Conservation (phyloP, 2,888 invertebrate genomes). For the Tipula helvola region DNA sequence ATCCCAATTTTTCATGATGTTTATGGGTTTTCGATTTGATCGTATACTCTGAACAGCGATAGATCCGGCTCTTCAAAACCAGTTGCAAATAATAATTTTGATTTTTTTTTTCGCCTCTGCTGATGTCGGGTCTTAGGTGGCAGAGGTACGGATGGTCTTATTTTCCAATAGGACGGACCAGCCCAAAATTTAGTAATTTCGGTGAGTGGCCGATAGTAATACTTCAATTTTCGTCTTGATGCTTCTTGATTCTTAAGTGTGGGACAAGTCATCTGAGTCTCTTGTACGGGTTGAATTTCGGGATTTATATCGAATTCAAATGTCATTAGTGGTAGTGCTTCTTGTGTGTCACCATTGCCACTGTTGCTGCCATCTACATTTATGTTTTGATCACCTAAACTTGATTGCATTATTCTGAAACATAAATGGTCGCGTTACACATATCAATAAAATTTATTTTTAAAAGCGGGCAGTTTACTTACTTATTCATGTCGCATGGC, state of each 20-base stretch:
- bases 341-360: conserved; percentile 24
- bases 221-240: conserved; percentile 45
- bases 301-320: conserved; percentile 51
- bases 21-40: conserved; percentile 23
- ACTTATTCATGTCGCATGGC: conserved; percentile 25
- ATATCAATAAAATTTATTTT: neutral
- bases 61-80: conserved; percentile 24
- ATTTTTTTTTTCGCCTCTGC: neutral
- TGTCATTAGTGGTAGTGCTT: conserved; percentile 29
- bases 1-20: conserved; percentile 33
- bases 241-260: conserved; percentile 45
- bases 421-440: neutral
- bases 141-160: conserved; percentile 36
- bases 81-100: conserved; percentile 15
- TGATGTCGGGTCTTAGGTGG: neutral
- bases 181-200: conserved; percentile 52
- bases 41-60: neutral
- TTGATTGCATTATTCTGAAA: neutral
- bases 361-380: neutral
- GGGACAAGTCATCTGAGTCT: conserved; percentile 26
- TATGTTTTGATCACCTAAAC: neutral
- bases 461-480: neutral
- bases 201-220: conserved; percentile 51
- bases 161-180: conserved; percentile 74
- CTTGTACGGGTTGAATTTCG: conserved; percentile 44